Percentiles rank a stretch among this genome's conserved stretches.
Conservation (phyloP, 1,140 invertebrate species). For the Schlechtendalia chinensis region DNA sequence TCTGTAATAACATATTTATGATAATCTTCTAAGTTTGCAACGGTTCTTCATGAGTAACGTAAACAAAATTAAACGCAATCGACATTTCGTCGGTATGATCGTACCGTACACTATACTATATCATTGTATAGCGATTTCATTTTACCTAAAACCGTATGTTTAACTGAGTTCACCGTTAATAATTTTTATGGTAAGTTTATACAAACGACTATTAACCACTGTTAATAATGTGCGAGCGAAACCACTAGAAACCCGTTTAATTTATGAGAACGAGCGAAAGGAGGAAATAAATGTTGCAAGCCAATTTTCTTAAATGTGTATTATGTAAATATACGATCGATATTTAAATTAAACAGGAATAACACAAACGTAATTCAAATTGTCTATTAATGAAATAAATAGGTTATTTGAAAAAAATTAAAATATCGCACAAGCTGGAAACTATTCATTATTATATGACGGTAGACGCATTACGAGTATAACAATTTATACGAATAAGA, state of each 20-base stretch:
- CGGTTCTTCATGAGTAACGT: too few relatives aligned
- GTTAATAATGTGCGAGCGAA: not conserved
- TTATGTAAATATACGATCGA: not conserved
- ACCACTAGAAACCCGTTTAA: not conserved
- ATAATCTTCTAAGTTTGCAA: too few relatives aligned
- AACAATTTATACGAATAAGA: too few relatives aligned
- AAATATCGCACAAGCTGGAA: too few relatives aligned
- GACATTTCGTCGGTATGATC: not conserved
- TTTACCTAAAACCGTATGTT: not conserved
- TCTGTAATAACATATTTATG: slow-evolving; percentile 10
- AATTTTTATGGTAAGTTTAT: too few relatives aligned
- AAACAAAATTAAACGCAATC: not conserved
- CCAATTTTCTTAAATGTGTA: not conserved
- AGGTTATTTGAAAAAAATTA: too few relatives aligned
- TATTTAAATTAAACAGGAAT: not conserved
- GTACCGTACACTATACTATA: not conserved
- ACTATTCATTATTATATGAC: too few relatives aligned
- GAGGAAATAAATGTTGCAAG: not conserved
- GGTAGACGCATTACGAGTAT: too few relatives aligned
- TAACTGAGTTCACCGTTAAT: not conserved
- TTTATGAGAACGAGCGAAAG: not conserved
- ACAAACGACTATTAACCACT: not conserved
- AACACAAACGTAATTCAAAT: too few relatives aligned
- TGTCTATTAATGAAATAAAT: too few relatives aligned
- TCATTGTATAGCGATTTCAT: not conserved